Evolutionary conservation across 2,888 invertebrate species (phyloP).

Genomic region (Baronia brevicornis): DNA sequence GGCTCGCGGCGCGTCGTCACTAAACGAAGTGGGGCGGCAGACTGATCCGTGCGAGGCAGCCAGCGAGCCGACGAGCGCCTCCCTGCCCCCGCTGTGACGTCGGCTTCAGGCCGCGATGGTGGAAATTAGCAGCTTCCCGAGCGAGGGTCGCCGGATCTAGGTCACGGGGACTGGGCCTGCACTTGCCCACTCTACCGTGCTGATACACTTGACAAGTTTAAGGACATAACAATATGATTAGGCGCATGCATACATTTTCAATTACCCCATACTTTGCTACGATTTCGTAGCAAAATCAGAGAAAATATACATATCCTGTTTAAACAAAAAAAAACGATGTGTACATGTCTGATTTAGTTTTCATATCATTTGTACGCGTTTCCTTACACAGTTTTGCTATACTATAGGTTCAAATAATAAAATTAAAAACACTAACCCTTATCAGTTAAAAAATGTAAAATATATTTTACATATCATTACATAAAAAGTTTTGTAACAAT

Average conservation of each 20-base stretch:
- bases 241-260: slow-evolving; percentile 29
- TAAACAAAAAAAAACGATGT: too few species aligned
- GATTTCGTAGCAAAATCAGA: slow-evolving; percentile 20
- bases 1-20: slow-evolving; percentile 47
- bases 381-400: too few species aligned
- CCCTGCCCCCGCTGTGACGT: slow-evolving; percentile 59
- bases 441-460: too few species aligned
- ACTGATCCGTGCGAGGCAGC: slow-evolving; percentile 55
- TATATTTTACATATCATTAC: too few species aligned
- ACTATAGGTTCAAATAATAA: too few species aligned
- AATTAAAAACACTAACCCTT: too few species aligned
- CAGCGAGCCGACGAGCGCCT: slow-evolving; percentile 40
- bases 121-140: slow-evolving; percentile 75
- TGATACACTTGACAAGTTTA: slow-evolving; percentile 71
- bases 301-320: too few species aligned
- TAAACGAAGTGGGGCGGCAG: slow-evolving; percentile 55
- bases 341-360: too few species aligned
- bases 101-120: slow-evolving; percentile 56
- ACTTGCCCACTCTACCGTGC: slow-evolving; percentile 66
- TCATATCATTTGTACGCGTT: too few species aligned
- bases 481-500: too few species aligned
- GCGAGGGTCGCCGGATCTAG: slow-evolving; percentile 72
- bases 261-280: slow-evolving; percentile 19
- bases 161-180: slow-evolving; percentile 73
- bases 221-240: slow-evolving; percentile 64